These are phyloP conservation scores for Gymnocheta viridis DNA, from an alignment of 2,888 invertebrate genomes.

Conservation along the genomic window DNA sequence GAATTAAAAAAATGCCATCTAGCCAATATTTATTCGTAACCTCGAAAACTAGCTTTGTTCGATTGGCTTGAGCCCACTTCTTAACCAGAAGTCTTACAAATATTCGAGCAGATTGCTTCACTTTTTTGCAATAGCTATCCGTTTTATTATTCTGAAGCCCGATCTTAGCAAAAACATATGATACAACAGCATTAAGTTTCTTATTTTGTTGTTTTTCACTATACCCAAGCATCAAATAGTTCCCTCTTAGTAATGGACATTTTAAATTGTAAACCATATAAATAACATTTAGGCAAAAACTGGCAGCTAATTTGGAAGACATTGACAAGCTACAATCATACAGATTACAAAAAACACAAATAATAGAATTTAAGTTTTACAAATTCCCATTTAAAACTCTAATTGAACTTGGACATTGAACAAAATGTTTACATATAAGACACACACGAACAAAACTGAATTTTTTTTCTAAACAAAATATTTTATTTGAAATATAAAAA, in stretches of 20 bases:
- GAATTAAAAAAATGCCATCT: background rate
- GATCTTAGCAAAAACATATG: background rate
- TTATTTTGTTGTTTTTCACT: background rate
- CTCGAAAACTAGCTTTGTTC: background rate
- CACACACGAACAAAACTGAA: too few relatives aligned
- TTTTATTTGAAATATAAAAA: too few relatives aligned
- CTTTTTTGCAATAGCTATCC: too few relatives aligned
- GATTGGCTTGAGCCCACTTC: background rate
- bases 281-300: background rate
- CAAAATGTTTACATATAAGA: too few relatives aligned
- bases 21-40: background rate
- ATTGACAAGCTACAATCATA: slow-evolving; percentile 4
- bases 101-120: background rate
- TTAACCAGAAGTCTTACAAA: background rate
- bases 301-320: too few relatives aligned
- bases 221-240: background rate
- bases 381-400: background rate
- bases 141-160: too few relatives aligned
- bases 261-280: too few relatives aligned
- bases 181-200: background rate
- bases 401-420: background rate
- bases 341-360: background rate
- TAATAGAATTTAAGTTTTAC: background rate
- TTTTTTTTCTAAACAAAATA: too few relatives aligned
- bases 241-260: background rate